Evolutionary conservation across 2,113 vertebrate genomes (phyloP).

Genomic region (Arenaria interpres): DNA sequence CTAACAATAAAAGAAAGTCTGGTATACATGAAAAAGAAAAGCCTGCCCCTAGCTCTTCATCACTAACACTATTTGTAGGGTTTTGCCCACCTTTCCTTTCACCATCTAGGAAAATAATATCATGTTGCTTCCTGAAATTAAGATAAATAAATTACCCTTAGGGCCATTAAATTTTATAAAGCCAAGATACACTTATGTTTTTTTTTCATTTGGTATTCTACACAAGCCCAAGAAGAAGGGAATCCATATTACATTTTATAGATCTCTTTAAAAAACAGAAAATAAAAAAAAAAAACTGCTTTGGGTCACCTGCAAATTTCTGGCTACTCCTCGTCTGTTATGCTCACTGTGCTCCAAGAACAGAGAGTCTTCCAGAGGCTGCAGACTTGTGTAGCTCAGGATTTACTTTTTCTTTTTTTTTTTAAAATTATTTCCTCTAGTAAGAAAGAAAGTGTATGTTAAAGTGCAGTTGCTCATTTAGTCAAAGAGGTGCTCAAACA

Average conservation of each 20-base stretch:
- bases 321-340: neutral
- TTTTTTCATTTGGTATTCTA: neutral
- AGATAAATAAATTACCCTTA: neutral
- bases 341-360: neutral
- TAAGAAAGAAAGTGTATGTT: neutral
- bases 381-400: neutral
- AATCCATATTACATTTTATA: neutral
- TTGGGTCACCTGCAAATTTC: neutral
- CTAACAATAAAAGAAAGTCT: constrained; percentile 43
- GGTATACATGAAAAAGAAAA: neutral
- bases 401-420: neutral
- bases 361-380: neutral
- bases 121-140: neutral
- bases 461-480: neutral
- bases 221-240: neutral
- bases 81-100: neutral
- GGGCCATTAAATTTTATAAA: neutral
- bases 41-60: neutral
- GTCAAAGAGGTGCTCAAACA: neutral
- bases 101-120: neutral
- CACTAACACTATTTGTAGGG: neutral
- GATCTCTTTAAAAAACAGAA: neutral
- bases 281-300: neutral
- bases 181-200: neutral
- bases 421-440: neutral